Evolutionary conservation across 1,140 invertebrate genomes (phyloP), one percentile per base, ranked within the genome.

Genomic region (Heliothis subflexa): DNA sequence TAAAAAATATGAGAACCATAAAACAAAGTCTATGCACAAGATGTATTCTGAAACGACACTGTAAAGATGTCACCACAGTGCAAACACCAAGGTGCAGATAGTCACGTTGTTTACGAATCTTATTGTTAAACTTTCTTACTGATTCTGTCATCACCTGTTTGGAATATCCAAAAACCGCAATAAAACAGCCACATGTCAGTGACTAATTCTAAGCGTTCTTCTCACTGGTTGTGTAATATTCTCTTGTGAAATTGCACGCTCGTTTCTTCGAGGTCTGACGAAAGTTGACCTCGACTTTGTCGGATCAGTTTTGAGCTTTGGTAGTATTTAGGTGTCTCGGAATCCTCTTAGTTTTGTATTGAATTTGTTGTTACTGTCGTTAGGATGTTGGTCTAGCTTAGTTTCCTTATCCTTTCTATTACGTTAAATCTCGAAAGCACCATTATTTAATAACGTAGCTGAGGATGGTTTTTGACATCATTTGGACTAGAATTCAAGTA

Each of bases 151-250:
- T 12, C 18, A 49, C 11, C 47, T 25, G 21, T 40, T 68, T 5
- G 4, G 50, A 62, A 50, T 5, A 49, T 12, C 33, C 21, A 68
- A 50, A 68, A 61, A 50, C 47, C 64, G 21, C 47, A 68, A 52
- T 18, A 18, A n/a, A 28, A 68, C 18, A 18, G 21, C 64, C 45
- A 68, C 18, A 50, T 68, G 25, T 25, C 11, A 12, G 50, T 68
- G 47, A 68, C 47, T 68, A 68, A 68, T 25, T 68, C 64, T 52
- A 68, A 68, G 1, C 45, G 64, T 52, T 52, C 47, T 16, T 68
- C 64, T 52, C 13, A 14, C 45, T 12, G 9, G 21, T 68, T 68
- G 64, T 47, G 50, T 68, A 68, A 68, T 68, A 47, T 2, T 68
- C 45, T 21, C 21, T 68, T 68, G 18, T 12, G 64, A 68, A 68